phyloP scores from a whole-genome alignment of 2,888 invertebrate species.

The Meganola albula region DNA sequence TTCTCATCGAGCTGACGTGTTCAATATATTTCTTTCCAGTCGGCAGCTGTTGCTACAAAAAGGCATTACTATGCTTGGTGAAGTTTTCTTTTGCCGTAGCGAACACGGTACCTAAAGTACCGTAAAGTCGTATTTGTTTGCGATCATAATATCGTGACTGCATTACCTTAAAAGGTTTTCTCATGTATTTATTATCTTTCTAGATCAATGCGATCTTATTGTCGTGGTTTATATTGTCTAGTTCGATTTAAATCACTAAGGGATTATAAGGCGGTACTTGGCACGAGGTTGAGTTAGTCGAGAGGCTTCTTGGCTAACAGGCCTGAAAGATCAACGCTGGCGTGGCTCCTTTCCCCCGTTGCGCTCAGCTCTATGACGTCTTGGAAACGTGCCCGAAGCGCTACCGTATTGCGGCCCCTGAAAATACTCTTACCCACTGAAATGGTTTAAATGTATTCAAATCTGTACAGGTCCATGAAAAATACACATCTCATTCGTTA shows the following conservation, averaged over 20 bases:
- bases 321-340: slow-evolving; percentile 38
- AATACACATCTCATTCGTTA: slow-evolving; percentile 27
- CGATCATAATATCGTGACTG: too few relatives aligned
- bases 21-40: slow-evolving; percentile 24
- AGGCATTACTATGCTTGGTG: slow-evolving; percentile 1
- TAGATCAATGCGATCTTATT: too few relatives aligned
- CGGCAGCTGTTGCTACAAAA: slow-evolving; percentile 21
- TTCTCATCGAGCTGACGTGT: slow-evolving; percentile 23
- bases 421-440: slow-evolving; percentile 15
- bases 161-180: too few relatives aligned
- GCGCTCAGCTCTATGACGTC: slow-evolving; percentile 45
- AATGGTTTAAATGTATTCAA: slow-evolving; percentile 13
- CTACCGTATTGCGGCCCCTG: slow-evolving; percentile 49
- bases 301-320: slow-evolving; percentile 45
- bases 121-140: too few relatives aligned
- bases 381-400: slow-evolving; percentile 67
- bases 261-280: slow-evolving; percentile 37
- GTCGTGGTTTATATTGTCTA: too few relatives aligned
- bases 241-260: too few relatives aligned
- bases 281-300: slow-evolving; percentile 41
- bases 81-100: too few relatives aligned
- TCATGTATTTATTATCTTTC: too few relatives aligned
- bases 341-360: slow-evolving; percentile 33
- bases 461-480: slow-evolving; percentile 14
- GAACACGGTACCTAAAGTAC: too few relatives aligned